phyloP scores from a whole-genome alignment of 2,888 invertebrate genomes.

The Drosophila pullipes region DNA sequence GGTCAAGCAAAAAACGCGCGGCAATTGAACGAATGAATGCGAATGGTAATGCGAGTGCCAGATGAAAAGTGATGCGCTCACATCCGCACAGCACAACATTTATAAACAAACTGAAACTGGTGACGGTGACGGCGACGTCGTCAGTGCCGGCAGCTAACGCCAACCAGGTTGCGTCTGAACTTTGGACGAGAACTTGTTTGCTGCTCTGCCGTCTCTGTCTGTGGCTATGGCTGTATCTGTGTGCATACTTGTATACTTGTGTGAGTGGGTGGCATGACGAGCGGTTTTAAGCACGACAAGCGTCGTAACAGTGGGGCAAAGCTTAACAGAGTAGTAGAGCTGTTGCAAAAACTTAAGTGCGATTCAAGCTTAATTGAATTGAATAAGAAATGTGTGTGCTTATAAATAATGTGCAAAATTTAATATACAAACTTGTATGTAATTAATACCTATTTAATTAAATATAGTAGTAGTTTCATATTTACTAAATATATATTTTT shows the following conservation, averaged over 20 bases:
- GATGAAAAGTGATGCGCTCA: conserved; percentile 39
- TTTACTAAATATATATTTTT: not conserved
- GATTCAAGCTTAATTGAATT: not conserved
- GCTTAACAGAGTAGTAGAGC: not conserved
- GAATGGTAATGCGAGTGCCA: conserved; percentile 11
- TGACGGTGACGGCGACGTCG: conserved; percentile 28
- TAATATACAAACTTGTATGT: not conserved
- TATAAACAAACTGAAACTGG: conserved; percentile 69
- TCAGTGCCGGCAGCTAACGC: conserved; percentile 56
- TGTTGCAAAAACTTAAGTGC: not conserved
- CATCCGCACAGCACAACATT: conserved; percentile 66
- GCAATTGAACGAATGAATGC: conserved; percentile 34
- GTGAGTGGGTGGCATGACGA: conserved; percentile 52
- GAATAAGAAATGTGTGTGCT: not conserved
- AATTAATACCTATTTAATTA: not conserved
- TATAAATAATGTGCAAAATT: not conserved
- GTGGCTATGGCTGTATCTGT: not conserved
- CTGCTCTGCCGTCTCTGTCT: conserved; percentile 12
- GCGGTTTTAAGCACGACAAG: conserved; percentile 9
- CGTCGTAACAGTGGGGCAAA: conserved; percentile 38
- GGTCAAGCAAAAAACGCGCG: conserved; percentile 47
- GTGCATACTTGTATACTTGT: conserved; percentile 29
- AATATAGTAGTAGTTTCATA: not conserved
- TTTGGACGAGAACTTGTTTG: conserved; percentile 62
- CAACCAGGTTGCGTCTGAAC: conserved; percentile 62